These are phyloP conservation scores for Blastobasis lacticolella DNA, from an alignment of 2,888 invertebrate species.

Conservation along the genomic window DNA sequence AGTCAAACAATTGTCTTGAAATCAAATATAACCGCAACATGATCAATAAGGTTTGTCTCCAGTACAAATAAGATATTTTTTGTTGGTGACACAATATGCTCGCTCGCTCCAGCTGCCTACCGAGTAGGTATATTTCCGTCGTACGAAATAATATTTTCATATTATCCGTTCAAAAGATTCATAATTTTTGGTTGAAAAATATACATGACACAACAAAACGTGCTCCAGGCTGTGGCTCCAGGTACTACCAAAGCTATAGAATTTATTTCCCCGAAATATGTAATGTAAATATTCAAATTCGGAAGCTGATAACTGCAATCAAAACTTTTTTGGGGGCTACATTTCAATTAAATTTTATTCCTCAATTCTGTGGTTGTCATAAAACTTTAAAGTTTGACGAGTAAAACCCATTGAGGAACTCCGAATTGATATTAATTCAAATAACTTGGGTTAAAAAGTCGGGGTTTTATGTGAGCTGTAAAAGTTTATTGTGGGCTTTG, in stretches of 20 bases:
- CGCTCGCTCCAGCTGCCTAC: background rate
- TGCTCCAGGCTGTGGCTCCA: too few relatives aligned
- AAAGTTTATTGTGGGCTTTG: constrained; percentile 74
- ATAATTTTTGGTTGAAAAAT: too few relatives aligned
- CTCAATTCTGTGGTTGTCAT: constrained; percentile 68
- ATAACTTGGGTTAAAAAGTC: constrained; percentile 74
- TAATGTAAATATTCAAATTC: constrained; percentile 73
- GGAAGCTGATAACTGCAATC: constrained; percentile 72
- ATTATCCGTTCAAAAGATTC: too few relatives aligned
- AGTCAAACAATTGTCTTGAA: constrained; percentile 69
- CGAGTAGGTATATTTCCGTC: too few relatives aligned
- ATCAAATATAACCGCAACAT: constrained; percentile 62
- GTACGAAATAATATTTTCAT: too few relatives aligned
- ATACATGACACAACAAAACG: too few relatives aligned
- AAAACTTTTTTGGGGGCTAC: constrained; percentile 63
- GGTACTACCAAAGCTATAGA: background rate
- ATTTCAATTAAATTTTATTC: constrained; percentile 75
- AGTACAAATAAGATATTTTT: constrained; percentile 46
- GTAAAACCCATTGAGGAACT: constrained; percentile 74
- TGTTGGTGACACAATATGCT: constrained; percentile 26
- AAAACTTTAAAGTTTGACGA: constrained; percentile 73
- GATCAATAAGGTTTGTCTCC: constrained; percentile 57
- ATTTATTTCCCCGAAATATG: constrained; percentile 18
- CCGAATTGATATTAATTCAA: constrained; percentile 75
- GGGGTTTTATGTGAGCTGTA: constrained; percentile 72